phyloP scores from a whole-genome alignment of 2,888 invertebrate species.

The Pseudanteris insignis region DNA sequence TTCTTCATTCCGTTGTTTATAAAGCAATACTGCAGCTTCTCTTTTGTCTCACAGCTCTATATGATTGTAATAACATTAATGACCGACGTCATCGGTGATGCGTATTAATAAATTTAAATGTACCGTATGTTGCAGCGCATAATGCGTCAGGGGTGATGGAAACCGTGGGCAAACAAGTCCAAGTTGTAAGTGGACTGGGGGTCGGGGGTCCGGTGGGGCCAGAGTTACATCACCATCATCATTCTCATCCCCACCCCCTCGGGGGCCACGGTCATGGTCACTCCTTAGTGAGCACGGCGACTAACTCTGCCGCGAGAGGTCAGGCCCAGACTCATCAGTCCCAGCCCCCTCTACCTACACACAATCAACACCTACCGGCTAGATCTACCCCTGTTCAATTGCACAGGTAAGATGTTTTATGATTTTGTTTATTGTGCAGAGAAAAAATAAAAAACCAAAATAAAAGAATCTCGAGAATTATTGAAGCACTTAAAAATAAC shows the following conservation, averaged over 20 bases:
- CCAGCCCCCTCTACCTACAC: constrained; percentile 59
- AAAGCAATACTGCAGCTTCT: constrained; percentile 30
- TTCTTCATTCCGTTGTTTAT: not conserved
- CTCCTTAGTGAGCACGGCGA: constrained; percentile 59
- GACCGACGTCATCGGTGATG: constrained; percentile 34
- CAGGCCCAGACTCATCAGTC: constrained; percentile 56
- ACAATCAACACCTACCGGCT: constrained; percentile 63
- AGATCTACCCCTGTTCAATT: constrained; percentile 63
- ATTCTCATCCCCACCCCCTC: constrained; percentile 59
- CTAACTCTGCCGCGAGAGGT: constrained; percentile 59
- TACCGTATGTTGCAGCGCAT: constrained; percentile 58
- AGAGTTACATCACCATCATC: constrained; percentile 65
- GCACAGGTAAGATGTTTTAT: constrained; percentile 55
- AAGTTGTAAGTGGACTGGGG: constrained; percentile 64
- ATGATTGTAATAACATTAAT: constrained; percentile 32
- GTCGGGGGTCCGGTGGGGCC: constrained; percentile 64
- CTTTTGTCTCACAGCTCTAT: constrained; percentile 31
- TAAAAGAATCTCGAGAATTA: too few relatives aligned
- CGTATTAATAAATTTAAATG: constrained; percentile 36
- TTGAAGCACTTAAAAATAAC: too few relatives aligned
- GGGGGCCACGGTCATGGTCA: constrained; percentile 57
- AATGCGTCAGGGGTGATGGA: constrained; percentile 65
- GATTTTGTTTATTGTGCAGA: not conserved
- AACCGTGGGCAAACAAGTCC: constrained; percentile 65
- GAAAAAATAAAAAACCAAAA: constrained; percentile 17